Evolutionary conservation across 2,888 invertebrate species (phyloP), one percentile per base, ranked within the genome.

Genomic region (Stenodema calcarata): DNA sequence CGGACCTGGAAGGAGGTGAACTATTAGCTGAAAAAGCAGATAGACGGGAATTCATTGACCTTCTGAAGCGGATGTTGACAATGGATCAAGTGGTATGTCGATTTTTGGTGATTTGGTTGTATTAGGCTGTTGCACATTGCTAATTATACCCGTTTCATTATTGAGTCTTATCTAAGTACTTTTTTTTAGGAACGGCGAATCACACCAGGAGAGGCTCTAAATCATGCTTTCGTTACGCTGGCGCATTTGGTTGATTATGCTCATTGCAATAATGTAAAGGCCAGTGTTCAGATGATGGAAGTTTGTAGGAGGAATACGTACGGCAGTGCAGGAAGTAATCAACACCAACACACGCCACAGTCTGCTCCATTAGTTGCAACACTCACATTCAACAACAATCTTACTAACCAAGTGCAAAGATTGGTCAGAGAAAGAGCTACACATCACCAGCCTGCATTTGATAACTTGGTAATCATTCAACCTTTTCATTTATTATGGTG

Each of bases 221-320:
- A 97, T 91, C 99, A 99, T 92, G 96, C 97, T 62, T 99, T 99
- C 92, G 98, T 98, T 70, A 96, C 96, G 50, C 93, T 99, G 88
- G 96, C 97, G 0, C 98, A 99, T 91, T 93, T 99, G 86, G 96
- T 98, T 6, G 98, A 99, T 92, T 99, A 98, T 92, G 97, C 98
- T 16, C 98, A 98, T 91, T 98, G 98, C 91, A 97, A 97, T 92
- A 98, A 98, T 92, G 98, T 98, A 30, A 98, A 99, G 92, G 97
- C 98, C 28, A 97, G 97, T 90, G 97, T 98, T 23, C 97, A 98
- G 91, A 98, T 98, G 96, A 99, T 99, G 98, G 98, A 99, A 81
- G 94, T 93, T 89, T 93, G 95, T 91, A 91, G 94, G 90, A 92
- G 93, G 90, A 92, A 91, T 91, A 91, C 92, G 88, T 91, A 91